Percentiles rank a stretch among this genome's conserved stretches.
phyloP scores from a whole-genome alignment of 2,113 vertebrate species.

The Vanacampus margaritifer region DNA sequence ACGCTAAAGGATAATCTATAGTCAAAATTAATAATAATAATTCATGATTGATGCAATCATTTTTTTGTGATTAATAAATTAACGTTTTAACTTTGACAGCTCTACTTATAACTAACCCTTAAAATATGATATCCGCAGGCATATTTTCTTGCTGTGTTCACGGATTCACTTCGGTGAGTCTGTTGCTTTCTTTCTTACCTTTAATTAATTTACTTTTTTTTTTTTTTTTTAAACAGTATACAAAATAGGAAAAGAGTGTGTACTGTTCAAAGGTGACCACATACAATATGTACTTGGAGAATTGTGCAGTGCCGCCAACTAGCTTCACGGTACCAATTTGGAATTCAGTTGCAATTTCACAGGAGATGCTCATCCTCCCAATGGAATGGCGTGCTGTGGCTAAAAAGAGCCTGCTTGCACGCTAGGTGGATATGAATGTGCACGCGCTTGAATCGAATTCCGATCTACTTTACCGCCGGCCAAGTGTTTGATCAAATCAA shows the following conservation, averaged over 20 bases:
- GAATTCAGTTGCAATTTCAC: constrained; percentile 37
- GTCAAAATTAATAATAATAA: no score
- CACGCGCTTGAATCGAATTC: constrained; percentile 19
- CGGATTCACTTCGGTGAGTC: background rate
- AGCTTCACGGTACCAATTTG: constrained; percentile 27
- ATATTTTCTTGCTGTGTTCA: no score
- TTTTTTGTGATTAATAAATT: no score
- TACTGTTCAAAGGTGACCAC: background rate
- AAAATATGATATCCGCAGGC: no score
- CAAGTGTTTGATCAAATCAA: constrained; percentile 50
- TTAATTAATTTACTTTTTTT: no score
- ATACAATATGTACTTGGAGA: background rate
- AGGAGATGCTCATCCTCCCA: constrained; percentile 28
- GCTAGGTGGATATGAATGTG: constrained; percentile 19
- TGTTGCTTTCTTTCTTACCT: background rate
- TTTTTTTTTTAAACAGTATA: background rate
- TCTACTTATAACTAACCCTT: no score
- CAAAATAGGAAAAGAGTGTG: background rate
- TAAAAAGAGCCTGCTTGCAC: constrained; percentile 23
- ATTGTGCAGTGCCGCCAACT: constrained; percentile 15
- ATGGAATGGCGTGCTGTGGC: constrained; percentile 14
- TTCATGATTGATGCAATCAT: no score
- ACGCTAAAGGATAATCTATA: no score
- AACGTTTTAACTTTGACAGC: no score
- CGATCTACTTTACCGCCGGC: constrained; percentile 18